Percentiles rank a stretch among this genome's conserved stretches.
Conservation (phyloP, 2,797 vertebrate species). For the Naso thynnoides region DNA sequence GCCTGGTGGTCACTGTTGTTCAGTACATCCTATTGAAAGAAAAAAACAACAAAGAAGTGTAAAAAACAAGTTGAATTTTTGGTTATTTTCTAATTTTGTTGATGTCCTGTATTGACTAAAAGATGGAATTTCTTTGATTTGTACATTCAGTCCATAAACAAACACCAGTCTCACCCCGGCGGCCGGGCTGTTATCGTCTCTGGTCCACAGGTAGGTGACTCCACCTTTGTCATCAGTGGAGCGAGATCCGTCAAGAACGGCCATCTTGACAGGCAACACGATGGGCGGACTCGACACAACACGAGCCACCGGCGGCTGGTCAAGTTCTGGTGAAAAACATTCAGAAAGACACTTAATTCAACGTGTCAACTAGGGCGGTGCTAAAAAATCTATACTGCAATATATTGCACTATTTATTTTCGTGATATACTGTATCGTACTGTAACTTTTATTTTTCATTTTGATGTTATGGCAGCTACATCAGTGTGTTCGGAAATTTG, state of each 20-base stretch:
- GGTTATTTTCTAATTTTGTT: neutral
- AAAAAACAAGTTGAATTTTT: neutral
- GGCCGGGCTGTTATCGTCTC: constrained; percentile 94
- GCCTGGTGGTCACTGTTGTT: constrained; percentile 96
- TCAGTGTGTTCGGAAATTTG: too few species aligned
- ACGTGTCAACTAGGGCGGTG: too few species aligned
- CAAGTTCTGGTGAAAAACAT: constrained; percentile 85
- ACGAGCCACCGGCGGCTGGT: constrained; percentile 90
- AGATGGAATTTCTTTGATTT: neutral
- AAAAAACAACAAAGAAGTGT: neutral
- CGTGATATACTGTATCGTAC: too few species aligned
- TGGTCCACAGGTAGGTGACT: constrained; percentile 91
- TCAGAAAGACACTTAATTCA: fast-evolving
- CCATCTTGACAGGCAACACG: constrained; percentile 89
- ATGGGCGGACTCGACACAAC: constrained; percentile 88
- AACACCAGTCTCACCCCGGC: constrained; percentile 89
- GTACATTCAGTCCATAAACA: neutral
- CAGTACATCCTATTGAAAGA: constrained; percentile 89
- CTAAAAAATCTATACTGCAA: too few species aligned
- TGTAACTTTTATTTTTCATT: too few species aligned
- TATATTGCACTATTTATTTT: too few species aligned
- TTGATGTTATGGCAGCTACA: too few species aligned
- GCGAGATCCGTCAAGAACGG: constrained; percentile 90
- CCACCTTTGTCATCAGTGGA: constrained; percentile 95
- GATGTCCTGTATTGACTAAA: neutral